Percentiles rank a stretch among this genome's conserved stretches.
Conservation (phyloP, 2,113 vertebrate species). For the Gymnorhina tibicen region DNA sequence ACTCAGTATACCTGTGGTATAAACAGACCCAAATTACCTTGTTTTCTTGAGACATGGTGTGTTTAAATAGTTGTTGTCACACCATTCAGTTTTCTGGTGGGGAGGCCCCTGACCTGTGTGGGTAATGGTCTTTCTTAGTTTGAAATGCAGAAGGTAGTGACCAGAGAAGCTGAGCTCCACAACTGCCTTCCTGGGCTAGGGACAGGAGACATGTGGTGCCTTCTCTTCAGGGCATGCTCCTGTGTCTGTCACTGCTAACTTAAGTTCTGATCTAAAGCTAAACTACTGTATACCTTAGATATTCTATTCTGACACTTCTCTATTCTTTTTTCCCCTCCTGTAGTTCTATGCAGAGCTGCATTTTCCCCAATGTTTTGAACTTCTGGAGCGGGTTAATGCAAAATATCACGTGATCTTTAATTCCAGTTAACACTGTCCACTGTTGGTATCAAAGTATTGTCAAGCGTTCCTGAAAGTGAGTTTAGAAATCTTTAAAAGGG, state of each 20-base stretch:
- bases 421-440: background rate
- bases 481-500: background rate
- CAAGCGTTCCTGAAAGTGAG: background rate
- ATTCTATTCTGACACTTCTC: background rate
- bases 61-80: background rate
- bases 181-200: background rate
- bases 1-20: background rate
- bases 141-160: background rate
- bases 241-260: background rate
- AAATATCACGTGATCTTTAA: background rate
- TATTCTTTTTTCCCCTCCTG: fast-evolving
- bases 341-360: background rate
- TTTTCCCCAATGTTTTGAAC: background rate
- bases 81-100: background rate
- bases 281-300: background rate
- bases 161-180: background rate
- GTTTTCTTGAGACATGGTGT: fast-evolving
- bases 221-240: background rate
- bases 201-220: background rate
- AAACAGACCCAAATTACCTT: background rate
- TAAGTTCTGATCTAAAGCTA: background rate
- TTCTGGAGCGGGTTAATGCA: background rate
- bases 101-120: background rate
- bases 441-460: background rate
- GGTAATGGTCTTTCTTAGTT: background rate